phyloP scores from a whole-genome alignment of 2,797 vertebrate species.

The Schizothorax lantsangensis region DNA sequence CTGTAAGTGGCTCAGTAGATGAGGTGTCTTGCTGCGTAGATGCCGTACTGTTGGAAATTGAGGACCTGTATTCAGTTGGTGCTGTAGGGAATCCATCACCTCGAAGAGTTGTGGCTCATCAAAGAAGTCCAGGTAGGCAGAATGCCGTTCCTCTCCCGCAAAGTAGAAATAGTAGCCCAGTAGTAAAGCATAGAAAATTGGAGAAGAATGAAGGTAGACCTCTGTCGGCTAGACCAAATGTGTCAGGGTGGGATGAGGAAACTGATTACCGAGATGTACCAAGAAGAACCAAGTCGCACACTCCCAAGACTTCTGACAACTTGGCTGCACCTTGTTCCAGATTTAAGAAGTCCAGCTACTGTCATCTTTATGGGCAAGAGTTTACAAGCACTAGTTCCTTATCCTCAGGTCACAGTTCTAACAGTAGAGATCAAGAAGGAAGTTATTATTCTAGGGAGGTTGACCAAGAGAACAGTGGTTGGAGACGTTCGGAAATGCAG shows the following conservation, averaged over 20 bases:
- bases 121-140: constrained; percentile 72
- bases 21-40: constrained; percentile 84
- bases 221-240: constrained; percentile 50
- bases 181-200: constrained; percentile 76
- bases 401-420: constrained; percentile 73
- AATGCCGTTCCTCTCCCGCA: constrained; percentile 66
- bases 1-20: constrained; percentile 83
- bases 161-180: constrained; percentile 74
- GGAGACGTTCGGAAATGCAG: constrained; percentile 66
- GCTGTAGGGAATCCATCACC: constrained; percentile 66
- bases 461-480: constrained; percentile 53
- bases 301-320: constrained; percentile 43
- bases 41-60: constrained; percentile 82
- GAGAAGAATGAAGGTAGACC: constrained; percentile 76
- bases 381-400: constrained; percentile 75
- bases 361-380: constrained; percentile 61
- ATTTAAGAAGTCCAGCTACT: constrained; percentile 50
- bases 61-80: constrained; percentile 76
- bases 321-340: constrained; percentile 42
- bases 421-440: constrained; percentile 57
- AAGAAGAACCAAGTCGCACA: constrained; percentile 22
- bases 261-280: constrained; percentile 17
- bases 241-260: constrained; percentile 31
- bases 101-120: constrained; percentile 60
- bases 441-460: constrained; percentile 56